Evolutionary conservation across 2,888 invertebrate genomes (phyloP), one percentile per base, ranked within the genome.

Genomic region (Drosophila meridionalis): DNA sequence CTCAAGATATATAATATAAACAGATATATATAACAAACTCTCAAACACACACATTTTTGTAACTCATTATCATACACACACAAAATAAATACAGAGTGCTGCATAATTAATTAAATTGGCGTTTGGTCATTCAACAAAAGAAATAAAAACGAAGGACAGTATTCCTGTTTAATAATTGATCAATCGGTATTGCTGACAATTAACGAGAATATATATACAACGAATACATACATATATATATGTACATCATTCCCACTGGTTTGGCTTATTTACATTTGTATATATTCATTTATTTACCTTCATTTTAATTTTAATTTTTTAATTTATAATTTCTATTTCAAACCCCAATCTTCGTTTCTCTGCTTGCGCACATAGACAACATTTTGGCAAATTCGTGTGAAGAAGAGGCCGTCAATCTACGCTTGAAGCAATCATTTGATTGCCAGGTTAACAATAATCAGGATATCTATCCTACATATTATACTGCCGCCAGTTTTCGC

Each of bases 101-200:
- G 59, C 59, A 87, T 85, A 82, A 89, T 76, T 87, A 76, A 87
- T 87, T 52, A 74, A 87, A 89, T 85, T 85, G 84, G 85, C 82
- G 75, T 48, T 30, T 81, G 83, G 78, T 76, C 85, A 87, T 68
- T 68, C 43, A 60, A 43, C 56, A 69, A 60, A 14, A 12, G 5
- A 7, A 12, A 56, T 55, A 73, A 74, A 78, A 62, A 62, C 50
- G 76, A 63, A 52, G 26, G 28, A 43, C 50, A 40, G 36, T 26
- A 74, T 73, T 82, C 56, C 56, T 74, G 57, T 67, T 78, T 72
- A 78, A 82, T 87, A 76, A 72, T 80, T 84, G 73, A 85, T 89
- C 76, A 84, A 82, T 87, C 69, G 72, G 73, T 73, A 63, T 80
- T 57, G 67, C 47, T 56, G 47, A 66, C 61, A 71, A 76, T 73